These are phyloP conservation scores for Sapajus apella DNA, from an alignment of 2,113 vertebrate genomes.

Conservation along the genomic window DNA sequence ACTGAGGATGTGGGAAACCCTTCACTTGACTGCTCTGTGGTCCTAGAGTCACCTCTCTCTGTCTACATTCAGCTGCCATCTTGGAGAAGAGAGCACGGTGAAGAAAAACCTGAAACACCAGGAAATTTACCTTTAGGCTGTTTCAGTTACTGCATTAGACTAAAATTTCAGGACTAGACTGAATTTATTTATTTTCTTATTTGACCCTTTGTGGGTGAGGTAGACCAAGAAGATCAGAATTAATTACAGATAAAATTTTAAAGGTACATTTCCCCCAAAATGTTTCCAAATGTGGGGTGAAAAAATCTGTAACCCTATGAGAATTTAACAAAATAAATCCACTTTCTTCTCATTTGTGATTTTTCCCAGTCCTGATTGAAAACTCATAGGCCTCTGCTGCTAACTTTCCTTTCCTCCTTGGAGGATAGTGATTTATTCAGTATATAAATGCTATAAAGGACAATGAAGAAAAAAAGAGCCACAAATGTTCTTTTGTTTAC, in stretches of 20 bases:
- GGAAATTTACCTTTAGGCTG: neutral
- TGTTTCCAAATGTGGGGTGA: neutral
- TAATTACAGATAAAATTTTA: neutral
- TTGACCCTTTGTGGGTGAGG: neutral
- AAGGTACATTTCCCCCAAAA: neutral
- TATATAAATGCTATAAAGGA: neutral
- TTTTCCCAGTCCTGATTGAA: neutral
- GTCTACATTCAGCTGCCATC: neutral
- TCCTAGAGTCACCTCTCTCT: neutral
- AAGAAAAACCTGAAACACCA: neutral
- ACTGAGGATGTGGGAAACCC: neutral
- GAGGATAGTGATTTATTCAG: neutral
- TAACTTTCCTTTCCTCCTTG: neutral
- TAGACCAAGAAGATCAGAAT: neutral
- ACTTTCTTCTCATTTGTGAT: neutral
- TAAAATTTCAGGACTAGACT: neutral
- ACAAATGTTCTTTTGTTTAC: neutral
- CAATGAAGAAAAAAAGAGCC: neutral
- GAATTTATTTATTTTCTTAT: conserved; percentile 13
- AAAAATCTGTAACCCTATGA: neutral
- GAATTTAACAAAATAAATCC: neutral
- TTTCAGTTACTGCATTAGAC: neutral
- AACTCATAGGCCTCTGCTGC: neutral
- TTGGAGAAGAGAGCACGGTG: neutral
- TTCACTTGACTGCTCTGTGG: neutral